Conservation (phyloP, 2,888 invertebrate genomes). For the Linhomoeus sp. region DNA sequence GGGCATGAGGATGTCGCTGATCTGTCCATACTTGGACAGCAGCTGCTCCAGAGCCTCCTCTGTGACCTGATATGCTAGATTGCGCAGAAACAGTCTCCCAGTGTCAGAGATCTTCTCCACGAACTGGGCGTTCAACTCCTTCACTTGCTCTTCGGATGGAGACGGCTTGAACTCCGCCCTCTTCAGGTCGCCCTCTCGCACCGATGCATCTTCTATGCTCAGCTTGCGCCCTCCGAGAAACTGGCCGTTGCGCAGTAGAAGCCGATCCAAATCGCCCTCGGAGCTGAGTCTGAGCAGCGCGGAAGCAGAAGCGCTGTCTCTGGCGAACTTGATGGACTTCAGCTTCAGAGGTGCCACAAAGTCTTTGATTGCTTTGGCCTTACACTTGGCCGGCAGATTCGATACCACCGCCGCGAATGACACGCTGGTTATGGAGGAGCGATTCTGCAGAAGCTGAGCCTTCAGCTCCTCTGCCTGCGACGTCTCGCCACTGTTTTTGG, state of each 20-base stretch:
- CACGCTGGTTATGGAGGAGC: too few species aligned
- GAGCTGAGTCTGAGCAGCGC: too few species aligned
- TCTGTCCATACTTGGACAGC: slow-evolving; percentile 53
- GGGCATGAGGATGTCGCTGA: slow-evolving; percentile 69
- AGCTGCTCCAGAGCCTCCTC: slow-evolving; percentile 61
- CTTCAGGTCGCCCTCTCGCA: neutral
- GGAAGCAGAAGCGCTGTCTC: too few species aligned
- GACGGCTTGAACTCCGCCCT: neutral
- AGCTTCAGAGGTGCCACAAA: too few species aligned
- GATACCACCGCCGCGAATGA: too few species aligned
- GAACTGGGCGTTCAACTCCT: slow-evolving; percentile 2
- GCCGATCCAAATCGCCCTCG: too few species aligned
- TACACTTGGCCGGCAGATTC: too few species aligned
- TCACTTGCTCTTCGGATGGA: slow-evolving; percentile 5
- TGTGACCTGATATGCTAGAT: slow-evolving; percentile 62
- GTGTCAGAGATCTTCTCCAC: slow-evolving; percentile 11
- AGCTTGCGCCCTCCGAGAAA: slow-evolving; percentile 22
- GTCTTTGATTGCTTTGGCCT: too few species aligned
- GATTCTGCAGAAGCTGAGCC: too few species aligned
- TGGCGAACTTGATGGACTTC: too few species aligned
- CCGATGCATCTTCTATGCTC: neutral
- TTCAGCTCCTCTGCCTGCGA: too few species aligned
- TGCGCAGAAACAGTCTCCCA: slow-evolving; percentile 59
- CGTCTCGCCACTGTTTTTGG: too few species aligned
- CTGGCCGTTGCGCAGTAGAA: slow-evolving; percentile 11